Base-by-base conservation (phyloP, 2,888 invertebrate species). In the Cantharis flavilabris region DNA sequence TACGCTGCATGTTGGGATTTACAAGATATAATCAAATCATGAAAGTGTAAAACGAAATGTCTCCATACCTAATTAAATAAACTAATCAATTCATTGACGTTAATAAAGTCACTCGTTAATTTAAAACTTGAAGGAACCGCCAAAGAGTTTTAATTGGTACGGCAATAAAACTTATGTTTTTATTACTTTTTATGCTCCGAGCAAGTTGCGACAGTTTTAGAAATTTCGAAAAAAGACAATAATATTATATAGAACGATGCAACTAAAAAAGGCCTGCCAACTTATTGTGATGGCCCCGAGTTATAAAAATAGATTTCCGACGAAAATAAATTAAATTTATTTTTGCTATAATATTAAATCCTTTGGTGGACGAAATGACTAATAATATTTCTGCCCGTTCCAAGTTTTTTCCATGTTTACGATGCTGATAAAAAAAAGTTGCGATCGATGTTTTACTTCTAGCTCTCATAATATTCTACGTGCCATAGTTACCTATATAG, bases 21-120 rank as follows among this genome's bases (percentile, higher is more conserved):
- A 76, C 62, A 18, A 72, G 23, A 16, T 69, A 72, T 76, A 76
- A 76, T 76, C 70, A 70, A 72, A 72, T 76, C 76, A 72, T 69
- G 63, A 63, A 72, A 72, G 70, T 76, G 76, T 76, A 72, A 71
- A 63, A 76, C 70, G 72, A 76, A 72, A 76, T 71, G 65, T 64
- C 72, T 76, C 63, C 69, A 30, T 20, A 64, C 23, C 20, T 76
- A 76, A 76, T 76, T 76, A 76, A 73, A 76, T 76, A 76, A 76
- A 63, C 72, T 72, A 76, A 76, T 76, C 67, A 76, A 72, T 72
- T 75, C 67, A 62, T 71, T 72, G 62, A 28, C 18, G 67, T 67
- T 69, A 67, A 71, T 63, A 71, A 28, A 23, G 65, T 33, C 16
- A 14, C 20, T n/a, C 73, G 69, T 63, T 30, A 73, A 62, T 69